Evolutionary conservation across 1,140 invertebrate genomes (phyloP), one percentile per base, ranked within the genome.

Genomic region (Nixonia krombeini): DNA sequence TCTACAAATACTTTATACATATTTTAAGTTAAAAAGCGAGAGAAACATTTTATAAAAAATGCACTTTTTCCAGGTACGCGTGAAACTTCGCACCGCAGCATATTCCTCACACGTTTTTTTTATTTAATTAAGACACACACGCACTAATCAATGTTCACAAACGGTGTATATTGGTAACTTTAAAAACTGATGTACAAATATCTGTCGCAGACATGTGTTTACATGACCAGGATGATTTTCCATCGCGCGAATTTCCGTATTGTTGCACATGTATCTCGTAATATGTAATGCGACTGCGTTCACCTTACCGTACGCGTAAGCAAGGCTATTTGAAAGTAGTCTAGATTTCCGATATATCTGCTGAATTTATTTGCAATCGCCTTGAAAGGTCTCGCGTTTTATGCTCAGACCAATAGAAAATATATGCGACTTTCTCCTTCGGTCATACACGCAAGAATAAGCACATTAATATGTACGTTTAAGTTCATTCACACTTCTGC

Each of bases 271-370:
- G 25, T 29, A 15, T 45, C 57, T 13, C 57, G 28, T 53, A 23
- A 35, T 35, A 47, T 47, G 61, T 38, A 44, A 45, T 41, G 38
- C 44, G 62, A 69, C 73, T 71, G 68, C 40, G 44, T 58, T 57
- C 42, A 46, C 53, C 41, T 46, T 35, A 51, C n/a, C 29, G 49
- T n/a, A n/a, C n/a, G n/a, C 28, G 57, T 42, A 57, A 37, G 38
- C 70, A 70, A 79, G 71, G 64, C 75, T 76, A 72, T 79, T 80
- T 74, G 78, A 80, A 80, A 80, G 78, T 80, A 74, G 70, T 61
- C 58, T 76, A 70, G 67, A 70, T 74, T 67, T 61, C 59, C 62
- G 63, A 70, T 77, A n/a, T n/a, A 72, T 74, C 65, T 51, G 52
- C 42, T 64, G 62, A 71, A 69, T 71, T 76, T 78, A 74, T 75